Evolutionary conservation across 2,113 vertebrate genomes (phyloP).

Genomic region (Polypterus senegalus): DNA sequence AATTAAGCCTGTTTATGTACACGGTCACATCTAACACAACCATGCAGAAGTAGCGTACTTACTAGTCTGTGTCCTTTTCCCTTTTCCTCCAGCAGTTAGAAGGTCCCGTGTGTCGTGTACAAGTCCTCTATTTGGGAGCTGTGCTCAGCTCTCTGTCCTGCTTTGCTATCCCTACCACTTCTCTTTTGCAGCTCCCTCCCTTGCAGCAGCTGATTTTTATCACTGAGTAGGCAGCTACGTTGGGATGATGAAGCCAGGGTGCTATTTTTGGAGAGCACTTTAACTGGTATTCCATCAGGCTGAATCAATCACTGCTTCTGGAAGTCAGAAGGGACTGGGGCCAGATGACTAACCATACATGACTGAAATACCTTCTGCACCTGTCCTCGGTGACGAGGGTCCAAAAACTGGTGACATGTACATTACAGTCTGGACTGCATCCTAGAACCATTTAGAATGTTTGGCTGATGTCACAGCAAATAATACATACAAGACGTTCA

Average conservation of each 20-base stretch:
- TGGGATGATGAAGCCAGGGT: slow-evolving; percentile 51
- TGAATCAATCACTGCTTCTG: slow-evolving; percentile 65
- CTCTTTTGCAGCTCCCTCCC: slow-evolving; percentile 41
- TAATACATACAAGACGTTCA: no score
- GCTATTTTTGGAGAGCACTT: slow-evolving; percentile 46
- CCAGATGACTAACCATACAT: slow-evolving; percentile 20
- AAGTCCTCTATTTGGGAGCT: slow-evolving; percentile 15
- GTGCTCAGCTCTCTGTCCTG: slow-evolving; percentile 28
- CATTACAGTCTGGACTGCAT: no score
- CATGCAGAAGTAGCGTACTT: no score
- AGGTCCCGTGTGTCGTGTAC: neutral
- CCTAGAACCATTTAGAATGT: no score
- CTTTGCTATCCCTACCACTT: slow-evolving; percentile 22
- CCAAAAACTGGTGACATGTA: no score
- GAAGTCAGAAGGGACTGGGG: slow-evolving; percentile 14
- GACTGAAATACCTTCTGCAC: slow-evolving; percentile 19
- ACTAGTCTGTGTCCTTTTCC: neutral
- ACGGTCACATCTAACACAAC: no score
- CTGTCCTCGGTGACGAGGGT: neutral
- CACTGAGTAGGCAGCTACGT: slow-evolving; percentile 55
- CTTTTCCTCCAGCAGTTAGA: neutral
- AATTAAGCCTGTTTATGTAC: neutral
- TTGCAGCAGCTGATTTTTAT: slow-evolving; percentile 74
- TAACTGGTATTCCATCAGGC: slow-evolving; percentile 39
- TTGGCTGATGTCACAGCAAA: no score